Percentiles rank a stretch among this genome's conserved stretches.
Conservation (phyloP, 2,113 vertebrate genomes). For the Riparia riparia region DNA sequence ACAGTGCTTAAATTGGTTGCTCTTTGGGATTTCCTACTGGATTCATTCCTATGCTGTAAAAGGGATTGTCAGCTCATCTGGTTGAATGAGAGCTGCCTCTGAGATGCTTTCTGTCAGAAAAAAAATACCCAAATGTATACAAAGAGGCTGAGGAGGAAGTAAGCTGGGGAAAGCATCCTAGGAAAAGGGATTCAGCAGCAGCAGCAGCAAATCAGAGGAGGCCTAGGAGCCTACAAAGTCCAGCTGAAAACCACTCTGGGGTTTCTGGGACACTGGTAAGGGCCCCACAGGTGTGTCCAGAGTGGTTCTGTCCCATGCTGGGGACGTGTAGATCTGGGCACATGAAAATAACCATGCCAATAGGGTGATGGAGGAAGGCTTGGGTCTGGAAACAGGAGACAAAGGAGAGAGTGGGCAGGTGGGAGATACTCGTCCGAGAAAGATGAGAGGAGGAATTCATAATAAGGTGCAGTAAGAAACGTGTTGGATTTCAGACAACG, state of each 20-base stretch:
- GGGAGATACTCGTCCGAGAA: fast-evolving
- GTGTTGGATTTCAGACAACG: not conserved
- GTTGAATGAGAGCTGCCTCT: not conserved
- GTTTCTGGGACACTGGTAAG: not conserved
- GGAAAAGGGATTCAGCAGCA: not conserved
- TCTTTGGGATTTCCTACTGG: not conserved
- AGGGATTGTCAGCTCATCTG: not conserved
- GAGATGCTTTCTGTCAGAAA: not conserved
- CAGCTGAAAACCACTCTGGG: not conserved
- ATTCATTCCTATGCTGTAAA: not conserved
- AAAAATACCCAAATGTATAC: not conserved
- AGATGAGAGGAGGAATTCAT: not conserved
- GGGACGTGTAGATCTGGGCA: fast-evolving
- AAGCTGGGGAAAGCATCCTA: not conserved
- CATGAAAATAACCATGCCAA: fast-evolving
- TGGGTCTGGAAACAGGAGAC: not conserved
- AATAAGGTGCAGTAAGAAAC: not conserved
- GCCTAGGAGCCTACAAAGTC: not conserved
- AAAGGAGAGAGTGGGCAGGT: fast-evolving
- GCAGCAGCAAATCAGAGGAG: not conserved
- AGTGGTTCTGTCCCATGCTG: fast-evolving
- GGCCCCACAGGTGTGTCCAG: fast-evolving
- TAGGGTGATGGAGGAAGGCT: not conserved
- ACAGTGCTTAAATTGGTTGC: not conserved
- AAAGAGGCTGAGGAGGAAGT: not conserved